Base-by-base conservation (phyloP, 2,888 invertebrate genomes). In the Drosophila anomalata region DNA sequence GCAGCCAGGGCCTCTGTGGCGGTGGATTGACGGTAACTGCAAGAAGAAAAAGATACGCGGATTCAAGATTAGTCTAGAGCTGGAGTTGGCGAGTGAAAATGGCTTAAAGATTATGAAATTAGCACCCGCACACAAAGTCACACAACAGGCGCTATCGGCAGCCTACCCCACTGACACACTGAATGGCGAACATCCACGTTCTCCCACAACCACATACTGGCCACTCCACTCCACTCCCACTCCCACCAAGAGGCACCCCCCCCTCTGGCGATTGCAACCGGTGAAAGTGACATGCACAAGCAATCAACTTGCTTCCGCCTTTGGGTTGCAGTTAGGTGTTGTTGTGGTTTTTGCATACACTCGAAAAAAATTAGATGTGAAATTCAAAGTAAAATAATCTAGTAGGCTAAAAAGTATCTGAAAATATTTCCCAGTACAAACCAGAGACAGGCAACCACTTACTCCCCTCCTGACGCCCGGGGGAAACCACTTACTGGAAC, bases 1-100 rank as follows among this genome's bases (percentile, higher is more conserved):
- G 97, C 91, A 98, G 96, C 98, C 98, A 98, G 90, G 98, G 98
- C 92, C 98, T 94, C 92, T 97, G 96, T 79, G 98, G 98, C 84
- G 98, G 98, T 91, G 95, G 94, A 81, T 96, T 95, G 89, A 96
- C 96, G 89, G 96, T 96, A 91, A 97, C 97, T 97, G 94, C 73
- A 44, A 67, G 52, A 50, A 59, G 36, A 41, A 52, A 39, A 47
- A 54, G 24, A 50, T 46, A 61, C 20, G 66, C 55, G 60, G 52
- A 54, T 44, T 24, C 44, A 46, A 50, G 48, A 24, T 53, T 73
- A 57, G 44, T 53, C 31, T 26, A 46, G 3, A 4, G 22, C 4
- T 39, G 14, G 39, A 1, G 14, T 20, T 41, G 14, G 20, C 42
- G 20, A 39, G 73, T 66, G 53, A 81, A 60, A 57, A 41, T 41